Base-by-base conservation (phyloP, 2,888 invertebrate species). In the Spialia ferax region DNA sequence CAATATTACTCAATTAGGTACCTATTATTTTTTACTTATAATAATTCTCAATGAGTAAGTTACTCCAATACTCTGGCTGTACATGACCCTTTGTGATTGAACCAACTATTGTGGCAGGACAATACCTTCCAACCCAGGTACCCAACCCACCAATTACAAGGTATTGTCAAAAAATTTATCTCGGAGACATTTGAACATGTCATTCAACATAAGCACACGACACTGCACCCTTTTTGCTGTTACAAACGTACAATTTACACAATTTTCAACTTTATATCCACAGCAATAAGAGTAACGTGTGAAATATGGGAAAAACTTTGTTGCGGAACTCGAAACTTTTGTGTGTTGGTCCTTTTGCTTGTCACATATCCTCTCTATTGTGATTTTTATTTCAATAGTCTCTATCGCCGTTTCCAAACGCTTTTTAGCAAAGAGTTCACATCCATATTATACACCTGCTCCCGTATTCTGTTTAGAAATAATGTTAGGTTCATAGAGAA, bases 281-380 rank as follows among this genome's bases (percentile, higher is more conserved):
- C 20, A 38, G 22, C 6, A 52, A 64, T 74, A 75, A 22, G 64
- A 67, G 26, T 56, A 63, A 63, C 52, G 22, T 38, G 60, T 57
- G 7, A 29, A 54, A 57, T 63, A 70, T 71, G 20, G 20, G 38
- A 32, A 56, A 72, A 79, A 63, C 18, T 72, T 82, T 84, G 87
- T 81, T 66, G 65, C 70, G 71, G 72, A 72, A 79, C 86, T 84
- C 82, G 85, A 86, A 89, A 87, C 87, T 85, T 86, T 93, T 91
- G 87, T 93, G 77, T 75, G 73, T 77, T 79, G 77, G 89, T 91
- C 85, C 91, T 91, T 88, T 86, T 86, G 86, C 84, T 86, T 93
- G 93, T 93, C 93, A 93, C 91, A 93, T 92, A 90, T 90, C 89
- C 91, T 91, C 81, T 81, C 87, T 77, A 91, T 93, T 93, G 93